Evolutionary conservation across 92 coral and sea anemone species (phyloP).

Genomic region (Palythoa heliodiscus): DNA sequence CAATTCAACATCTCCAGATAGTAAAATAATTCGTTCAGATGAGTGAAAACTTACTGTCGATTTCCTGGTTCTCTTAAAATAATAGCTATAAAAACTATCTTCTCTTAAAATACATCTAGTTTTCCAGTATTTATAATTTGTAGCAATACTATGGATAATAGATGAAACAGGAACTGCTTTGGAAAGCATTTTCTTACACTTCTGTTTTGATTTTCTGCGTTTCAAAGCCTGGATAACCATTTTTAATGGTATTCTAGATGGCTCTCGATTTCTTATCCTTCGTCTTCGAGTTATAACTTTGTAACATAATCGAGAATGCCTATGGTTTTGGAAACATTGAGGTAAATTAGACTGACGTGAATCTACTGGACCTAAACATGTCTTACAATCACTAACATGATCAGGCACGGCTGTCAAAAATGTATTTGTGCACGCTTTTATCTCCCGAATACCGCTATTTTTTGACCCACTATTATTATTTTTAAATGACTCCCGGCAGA

Average conservation of each 20-base stretch:
- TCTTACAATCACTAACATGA: slow-evolving; percentile 8
- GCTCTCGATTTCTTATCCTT: slow-evolving; percentile 36
- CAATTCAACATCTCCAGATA: slow-evolving; percentile 59
- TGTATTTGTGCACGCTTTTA: slow-evolving; percentile 1
- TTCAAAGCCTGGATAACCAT: slow-evolving; percentile 3
- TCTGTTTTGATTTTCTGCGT: slow-evolving; percentile 14
- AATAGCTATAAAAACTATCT: slow-evolving; percentile 16
- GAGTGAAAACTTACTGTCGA: slow-evolving; percentile 15
- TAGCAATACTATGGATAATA: slow-evolving; percentile 30
- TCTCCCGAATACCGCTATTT: not conserved
- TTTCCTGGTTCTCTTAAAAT: slow-evolving; percentile 28
- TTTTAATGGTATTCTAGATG: slow-evolving; percentile 31
- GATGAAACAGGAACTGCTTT: slow-evolving; percentile 29
- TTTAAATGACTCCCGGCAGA: not conserved
- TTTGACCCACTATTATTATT: not conserved
- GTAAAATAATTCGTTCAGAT: slow-evolving; percentile 42
- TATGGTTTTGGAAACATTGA: slow-evolving; percentile 11
- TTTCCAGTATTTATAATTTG: slow-evolving; percentile 42
- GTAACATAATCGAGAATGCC: slow-evolving; percentile 32
- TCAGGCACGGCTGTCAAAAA: slow-evolving; percentile 30
- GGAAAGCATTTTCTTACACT: slow-evolving; percentile 23
- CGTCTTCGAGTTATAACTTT: slow-evolving; percentile 16
- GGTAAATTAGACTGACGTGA: not conserved
- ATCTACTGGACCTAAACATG: slow-evolving; percentile 8
- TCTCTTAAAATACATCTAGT: slow-evolving; percentile 11